Evolutionary conservation across 2,797 vertebrate species (phyloP).

Genomic region (Falco biarmicus): DNA sequence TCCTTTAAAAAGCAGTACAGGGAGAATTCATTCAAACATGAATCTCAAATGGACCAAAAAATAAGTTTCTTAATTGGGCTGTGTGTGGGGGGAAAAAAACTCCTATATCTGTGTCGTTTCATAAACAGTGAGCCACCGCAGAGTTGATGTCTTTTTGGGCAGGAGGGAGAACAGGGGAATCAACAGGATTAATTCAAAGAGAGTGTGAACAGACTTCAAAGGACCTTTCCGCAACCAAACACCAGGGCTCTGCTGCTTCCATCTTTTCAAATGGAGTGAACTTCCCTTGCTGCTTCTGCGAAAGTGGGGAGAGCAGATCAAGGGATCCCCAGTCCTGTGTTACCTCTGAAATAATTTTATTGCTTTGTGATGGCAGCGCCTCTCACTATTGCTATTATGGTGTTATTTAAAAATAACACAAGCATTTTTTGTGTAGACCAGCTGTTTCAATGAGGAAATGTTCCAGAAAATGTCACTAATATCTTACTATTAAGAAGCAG

Average conservation of each 20-base stretch:
- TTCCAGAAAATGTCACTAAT: background rate
- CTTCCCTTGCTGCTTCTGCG: background rate
- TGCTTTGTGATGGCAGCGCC: background rate
- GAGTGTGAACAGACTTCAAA: slow-evolving; percentile 17
- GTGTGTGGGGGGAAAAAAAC: background rate
- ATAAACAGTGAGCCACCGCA: background rate
- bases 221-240: background rate
- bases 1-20: background rate
- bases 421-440: background rate
- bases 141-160: background rate
- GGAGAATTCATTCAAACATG: background rate
- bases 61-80: background rate
- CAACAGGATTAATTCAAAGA: background rate
- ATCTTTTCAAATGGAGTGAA: background rate
- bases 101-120: background rate
- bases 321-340: background rate
- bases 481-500: background rate
- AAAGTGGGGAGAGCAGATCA: background rate
- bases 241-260: background rate
- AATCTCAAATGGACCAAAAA: background rate
- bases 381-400: background rate
- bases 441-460: background rate
- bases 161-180: background rate
- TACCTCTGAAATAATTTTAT: background rate
- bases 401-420: background rate